Evolutionary conservation across 2,113 vertebrate genomes (phyloP), one percentile per base, ranked within the genome.

Genomic region (Poecilia latipinna): DNA sequence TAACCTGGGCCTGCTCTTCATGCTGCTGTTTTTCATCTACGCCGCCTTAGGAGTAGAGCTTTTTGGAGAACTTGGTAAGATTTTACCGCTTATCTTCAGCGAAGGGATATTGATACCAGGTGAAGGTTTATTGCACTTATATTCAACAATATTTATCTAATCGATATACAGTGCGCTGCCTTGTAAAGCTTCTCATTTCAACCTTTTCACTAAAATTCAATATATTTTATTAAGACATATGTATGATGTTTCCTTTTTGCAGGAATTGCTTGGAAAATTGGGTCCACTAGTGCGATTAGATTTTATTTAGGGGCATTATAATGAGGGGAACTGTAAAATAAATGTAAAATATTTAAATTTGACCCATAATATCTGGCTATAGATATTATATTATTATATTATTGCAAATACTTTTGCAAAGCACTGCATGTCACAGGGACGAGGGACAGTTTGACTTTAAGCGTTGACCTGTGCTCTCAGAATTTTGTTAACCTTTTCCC

Each of bases 11-110:
- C 95, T 99, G 72, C 98, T 99, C 88, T 99, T 99, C 94, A 98
- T 99, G 97, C 95, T 99, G 78, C 97, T 99, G 28, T 99, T 99
- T 95, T 99, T 99, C 93, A 99, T 99, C 95, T 99, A 99, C 0
- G 98, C 98, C 15, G 97, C 98, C 71, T 94, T 99, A 90, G 98
- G 98, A 72, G 98, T 99, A 84, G 98, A 99, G 90, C 97, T 99
- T 70, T 99, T 99, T 61, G 98, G 98, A 88, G 98, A 98, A 94
- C 94, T 99, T 77, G 95, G 98, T 99, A 91, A 95, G 97, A 91
- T 69, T 28, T 51, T 26, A 31, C n/a, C 6, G 22, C 17, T 32
- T 63, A 57, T 10, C 51, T n/a, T n/a, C 5, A n/a, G 51, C 19
- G 10, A 54, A 24, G 17, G 44, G 1, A 48, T 7, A 2, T 48